Base-by-base conservation (phyloP, 2,888 invertebrate species). In the Cheilosia variabilis region DNA sequence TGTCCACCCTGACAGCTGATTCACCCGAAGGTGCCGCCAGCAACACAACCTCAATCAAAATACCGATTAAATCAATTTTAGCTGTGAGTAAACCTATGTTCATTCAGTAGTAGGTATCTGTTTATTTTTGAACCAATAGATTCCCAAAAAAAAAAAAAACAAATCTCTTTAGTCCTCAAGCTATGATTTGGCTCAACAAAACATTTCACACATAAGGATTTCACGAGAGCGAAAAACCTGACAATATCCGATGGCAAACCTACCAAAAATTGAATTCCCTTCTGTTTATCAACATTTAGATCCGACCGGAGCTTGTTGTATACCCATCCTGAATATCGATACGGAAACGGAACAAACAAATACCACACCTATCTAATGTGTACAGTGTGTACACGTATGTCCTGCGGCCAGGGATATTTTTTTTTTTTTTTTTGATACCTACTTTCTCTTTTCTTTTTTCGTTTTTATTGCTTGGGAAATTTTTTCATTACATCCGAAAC, bases 181-280 rank as follows among this genome's bases (percentile, higher is more conserved):
- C 53, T 17, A 37, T 19, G 10, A 1, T 45, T 22, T 13, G 2
- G 47, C 13, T n/a, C 24, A 7, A 57, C 47, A 24, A 37, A 41
- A 34, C 47, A 22, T 58, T 58, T 24, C 31, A 43, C 17, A 5
- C 43, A 53, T 19, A 43, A 57, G 45, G 62, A 41, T 4, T 45
- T 13, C 0, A 45, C 6, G 41, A 19, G 6, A 57, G 27, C 24
- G 19, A 43, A 68, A 60, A 19, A 19, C 3, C n/a, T 27, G 53
- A 45, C 66, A 73, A 73, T 47, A 75, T 57, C 57, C 57, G 47
- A 69, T 31, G 50, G 47, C 57, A 22, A 24, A 52, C 62, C 55
- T 69, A 37, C 22, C 50, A 63, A 47, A 81, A 81, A 76, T 81
- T 76, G 58, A 81, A 71, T 81, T 81, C 66, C 4, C 55, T 34